Conservation (phyloP, 2,888 invertebrate genomes). For the Leptopilina myrica region DNA sequence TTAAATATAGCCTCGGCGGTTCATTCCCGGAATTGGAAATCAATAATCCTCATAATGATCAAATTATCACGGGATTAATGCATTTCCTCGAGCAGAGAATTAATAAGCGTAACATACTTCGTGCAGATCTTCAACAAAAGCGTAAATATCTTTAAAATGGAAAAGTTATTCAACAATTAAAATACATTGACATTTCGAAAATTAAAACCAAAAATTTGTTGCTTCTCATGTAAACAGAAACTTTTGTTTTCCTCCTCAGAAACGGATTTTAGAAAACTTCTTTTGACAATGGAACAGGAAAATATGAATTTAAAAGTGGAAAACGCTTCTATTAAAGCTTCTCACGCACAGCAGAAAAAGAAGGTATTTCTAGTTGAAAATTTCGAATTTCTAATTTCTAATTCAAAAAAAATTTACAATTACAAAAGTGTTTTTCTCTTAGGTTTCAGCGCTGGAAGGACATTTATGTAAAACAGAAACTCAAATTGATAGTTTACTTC, state of each 20-base stretch:
- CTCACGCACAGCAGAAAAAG: constrained; percentile 83
- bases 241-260: constrained; percentile 59
- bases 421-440: constrained; percentile 6
- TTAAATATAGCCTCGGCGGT: constrained; percentile 81
- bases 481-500: constrained; percentile 80
- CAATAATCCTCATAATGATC: constrained; percentile 82
- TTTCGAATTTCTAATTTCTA: background rate
- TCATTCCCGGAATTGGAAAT: constrained; percentile 86
- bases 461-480: constrained; percentile 83
- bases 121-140: constrained; percentile 82
- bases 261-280: constrained; percentile 78
- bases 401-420: too few species aligned
- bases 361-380: constrained; percentile 74
- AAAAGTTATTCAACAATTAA: too few species aligned
- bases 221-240: too few species aligned
- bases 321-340: constrained; percentile 81
- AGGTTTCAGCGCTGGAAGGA: constrained; percentile 80
- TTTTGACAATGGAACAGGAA: constrained; percentile 85
- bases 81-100: constrained; percentile 84
- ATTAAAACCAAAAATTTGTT: too few species aligned
- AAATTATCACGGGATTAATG: constrained; percentile 82
- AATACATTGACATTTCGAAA: too few species aligned
- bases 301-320: constrained; percentile 83
- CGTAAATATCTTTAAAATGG: constrained; percentile 73
- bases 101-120: constrained; percentile 81